Evolutionary conservation across 2,888 invertebrate species (phyloP).

Genomic region (Acleris holmiana): DNA sequence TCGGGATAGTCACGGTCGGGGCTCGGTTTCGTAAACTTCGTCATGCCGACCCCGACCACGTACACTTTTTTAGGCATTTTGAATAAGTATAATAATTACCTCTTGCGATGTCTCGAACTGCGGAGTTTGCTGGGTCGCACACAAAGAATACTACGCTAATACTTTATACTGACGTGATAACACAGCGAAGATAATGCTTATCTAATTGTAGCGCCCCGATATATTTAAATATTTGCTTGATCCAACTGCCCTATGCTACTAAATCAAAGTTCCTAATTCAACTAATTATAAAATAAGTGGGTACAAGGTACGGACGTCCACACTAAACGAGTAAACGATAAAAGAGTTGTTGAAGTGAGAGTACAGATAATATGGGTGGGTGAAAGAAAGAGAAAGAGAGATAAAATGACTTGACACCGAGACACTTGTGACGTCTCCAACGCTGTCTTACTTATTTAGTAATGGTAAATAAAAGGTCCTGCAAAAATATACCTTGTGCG

Average conservation of each 20-base stretch:
- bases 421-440: conserved; percentile 2
- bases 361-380: no score
- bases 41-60: conserved; percentile 98
- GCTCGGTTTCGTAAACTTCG: conserved; percentile 98
- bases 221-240: conserved; percentile 16
- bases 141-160: conserved; percentile 27
- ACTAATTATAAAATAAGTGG: not conserved
- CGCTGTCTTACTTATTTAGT: not conserved
- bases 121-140: conserved; percentile 43
- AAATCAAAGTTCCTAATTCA: no score
- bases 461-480: not conserved
- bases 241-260: not conserved
- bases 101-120: conserved; percentile 61
- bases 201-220: conserved; percentile 7
- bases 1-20: conserved; percentile 96
- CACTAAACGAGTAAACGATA: conserved; percentile 5
- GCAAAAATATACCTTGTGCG: not conserved
- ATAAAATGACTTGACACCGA: conserved; percentile 1
- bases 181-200: conserved; percentile 33
- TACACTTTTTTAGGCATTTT: conserved; percentile 87
- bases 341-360: not conserved
- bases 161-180: conserved; percentile 24
- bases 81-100: conserved; percentile 67
- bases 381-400: not conserved
- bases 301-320: conserved; percentile 12